These are phyloP conservation scores for Thinocorus orbignyianus DNA, from an alignment of 2,113 vertebrate genomes.

Conservation along the genomic window DNA sequence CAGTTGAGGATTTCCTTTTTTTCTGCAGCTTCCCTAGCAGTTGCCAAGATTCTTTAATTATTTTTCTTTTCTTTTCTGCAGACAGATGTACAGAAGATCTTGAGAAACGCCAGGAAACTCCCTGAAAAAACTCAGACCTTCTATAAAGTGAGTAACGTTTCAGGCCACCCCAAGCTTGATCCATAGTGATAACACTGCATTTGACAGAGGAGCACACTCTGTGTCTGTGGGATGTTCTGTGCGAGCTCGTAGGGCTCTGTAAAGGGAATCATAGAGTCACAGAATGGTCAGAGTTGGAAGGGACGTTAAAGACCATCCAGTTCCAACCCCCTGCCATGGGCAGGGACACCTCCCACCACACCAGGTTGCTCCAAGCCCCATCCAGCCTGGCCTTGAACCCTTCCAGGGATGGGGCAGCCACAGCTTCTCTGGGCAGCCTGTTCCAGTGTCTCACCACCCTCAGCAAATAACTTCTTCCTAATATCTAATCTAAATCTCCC, in stretches of 20 bases:
- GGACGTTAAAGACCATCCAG: too few relatives aligned
- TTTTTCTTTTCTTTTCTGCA: conserved; percentile 49
- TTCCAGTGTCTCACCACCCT: too few relatives aligned
- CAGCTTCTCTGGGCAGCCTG: too few relatives aligned
- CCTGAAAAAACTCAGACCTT: conserved; percentile 99
- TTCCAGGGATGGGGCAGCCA: too few relatives aligned
- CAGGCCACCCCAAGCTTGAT: not conserved
- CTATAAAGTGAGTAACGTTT: conserved; percentile 86
- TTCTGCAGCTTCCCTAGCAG: not conserved
- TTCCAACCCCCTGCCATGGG: too few relatives aligned
- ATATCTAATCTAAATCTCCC: too few relatives aligned
- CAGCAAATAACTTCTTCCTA: too few relatives aligned
- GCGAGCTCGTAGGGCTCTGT: not conserved
- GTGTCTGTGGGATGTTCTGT: not conserved
- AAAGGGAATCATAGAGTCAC: too few relatives aligned
- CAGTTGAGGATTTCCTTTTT: not conserved
- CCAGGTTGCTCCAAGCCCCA: too few relatives aligned
- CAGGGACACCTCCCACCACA: too few relatives aligned
- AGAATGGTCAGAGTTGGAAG: too few relatives aligned
- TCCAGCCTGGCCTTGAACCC: too few relatives aligned
- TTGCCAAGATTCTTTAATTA: not conserved
- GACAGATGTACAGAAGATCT: conserved; percentile 99
- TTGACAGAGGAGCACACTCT: not conserved
- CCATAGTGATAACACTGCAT: not conserved
- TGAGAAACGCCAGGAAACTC: conserved; percentile 95